Conservation (phyloP, 1,140 invertebrate species). For the Drosophila melanica region DNA sequence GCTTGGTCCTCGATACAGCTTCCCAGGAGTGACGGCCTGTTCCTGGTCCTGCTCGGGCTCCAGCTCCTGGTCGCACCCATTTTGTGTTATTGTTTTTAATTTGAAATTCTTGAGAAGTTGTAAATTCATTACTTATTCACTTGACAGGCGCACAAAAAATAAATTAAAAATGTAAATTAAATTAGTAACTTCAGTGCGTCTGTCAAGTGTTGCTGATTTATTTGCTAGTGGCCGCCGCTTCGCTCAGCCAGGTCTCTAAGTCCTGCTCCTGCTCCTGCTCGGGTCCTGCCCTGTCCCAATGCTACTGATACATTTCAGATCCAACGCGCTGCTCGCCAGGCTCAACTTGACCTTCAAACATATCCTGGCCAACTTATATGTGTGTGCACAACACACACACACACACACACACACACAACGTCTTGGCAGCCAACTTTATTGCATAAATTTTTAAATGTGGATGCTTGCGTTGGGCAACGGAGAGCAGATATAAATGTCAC, state of each 20-base stretch:
- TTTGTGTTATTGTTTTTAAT: slow-evolving; percentile 82
- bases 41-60: not conserved
- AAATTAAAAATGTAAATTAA: slow-evolving; percentile 83
- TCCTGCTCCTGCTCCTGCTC: not conserved
- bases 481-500: slow-evolving; percentile 75
- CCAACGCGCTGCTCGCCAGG: slow-evolving; percentile 24
- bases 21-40: too few relatives aligned
- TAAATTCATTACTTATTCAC: slow-evolving; percentile 83
- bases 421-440: slow-evolving; percentile 63
- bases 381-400: slow-evolving; percentile 17
- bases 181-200: slow-evolving; percentile 82
- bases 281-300: not conserved
- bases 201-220: slow-evolving; percentile 82
- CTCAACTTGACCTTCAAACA: slow-evolving; percentile 63
- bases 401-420: slow-evolving; percentile 20
- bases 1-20: too few relatives aligned
- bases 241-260: not conserved
- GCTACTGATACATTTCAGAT: slow-evolving; percentile 21
- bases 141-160: slow-evolving; percentile 72
- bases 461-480: not conserved
- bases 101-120: slow-evolving; percentile 82
- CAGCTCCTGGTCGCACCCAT: slow-evolving; percentile 41
- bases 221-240: slow-evolving; percentile 59
- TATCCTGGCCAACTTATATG: slow-evolving; percentile 46
- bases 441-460: slow-evolving; percentile 77